These are phyloP conservation scores for Chloroclystis v-ata DNA, from an alignment of 2,888 invertebrate species.

Conservation along the genomic window DNA sequence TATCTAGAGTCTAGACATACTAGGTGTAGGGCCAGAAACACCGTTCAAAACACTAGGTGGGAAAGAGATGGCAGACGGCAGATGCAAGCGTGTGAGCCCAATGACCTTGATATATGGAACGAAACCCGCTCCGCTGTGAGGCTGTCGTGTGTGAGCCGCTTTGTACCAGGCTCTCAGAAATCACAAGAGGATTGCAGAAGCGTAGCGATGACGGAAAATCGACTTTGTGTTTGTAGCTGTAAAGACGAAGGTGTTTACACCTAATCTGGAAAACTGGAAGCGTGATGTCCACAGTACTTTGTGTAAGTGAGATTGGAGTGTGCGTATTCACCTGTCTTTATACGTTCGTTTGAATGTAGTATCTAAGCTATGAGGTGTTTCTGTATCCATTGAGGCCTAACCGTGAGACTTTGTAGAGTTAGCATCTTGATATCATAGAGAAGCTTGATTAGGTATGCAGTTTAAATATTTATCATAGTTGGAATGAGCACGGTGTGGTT, in stretches of 20 bases:
- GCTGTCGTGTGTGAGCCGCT: conserved; percentile 57
- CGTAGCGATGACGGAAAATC: conserved; percentile 22
- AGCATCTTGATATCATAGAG: no score
- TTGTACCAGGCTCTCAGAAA: conserved; percentile 63
- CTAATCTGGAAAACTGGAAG: conserved; percentile 28
- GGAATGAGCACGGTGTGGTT: no score
- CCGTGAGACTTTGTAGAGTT: no score
- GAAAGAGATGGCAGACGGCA: conserved; percentile 43
- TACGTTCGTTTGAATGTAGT: conserved; percentile 15
- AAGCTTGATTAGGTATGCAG: no score
- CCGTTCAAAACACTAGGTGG: conserved; percentile 37
- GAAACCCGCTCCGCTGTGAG: conserved; percentile 44
- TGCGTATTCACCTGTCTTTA: conserved; percentile 36
- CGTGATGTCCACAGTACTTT: conserved; percentile 27
- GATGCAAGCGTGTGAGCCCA: conserved; percentile 56
- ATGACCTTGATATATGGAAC: conserved; percentile 69
- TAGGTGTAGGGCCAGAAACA: conserved; percentile 31
- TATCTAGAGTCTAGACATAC: conserved; percentile 49
- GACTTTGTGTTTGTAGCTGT: conserved; percentile 17
- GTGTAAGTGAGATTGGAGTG: conserved; percentile 11
- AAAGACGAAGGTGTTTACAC: conserved; percentile 24
- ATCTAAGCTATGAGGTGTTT: conserved; percentile 8
- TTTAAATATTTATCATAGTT: no score
- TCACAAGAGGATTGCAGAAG: conserved; percentile 31
- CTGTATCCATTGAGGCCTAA: neutral